Base-by-base conservation (phyloP, 2,888 invertebrate species). In the Microdon myrmicae region DNA sequence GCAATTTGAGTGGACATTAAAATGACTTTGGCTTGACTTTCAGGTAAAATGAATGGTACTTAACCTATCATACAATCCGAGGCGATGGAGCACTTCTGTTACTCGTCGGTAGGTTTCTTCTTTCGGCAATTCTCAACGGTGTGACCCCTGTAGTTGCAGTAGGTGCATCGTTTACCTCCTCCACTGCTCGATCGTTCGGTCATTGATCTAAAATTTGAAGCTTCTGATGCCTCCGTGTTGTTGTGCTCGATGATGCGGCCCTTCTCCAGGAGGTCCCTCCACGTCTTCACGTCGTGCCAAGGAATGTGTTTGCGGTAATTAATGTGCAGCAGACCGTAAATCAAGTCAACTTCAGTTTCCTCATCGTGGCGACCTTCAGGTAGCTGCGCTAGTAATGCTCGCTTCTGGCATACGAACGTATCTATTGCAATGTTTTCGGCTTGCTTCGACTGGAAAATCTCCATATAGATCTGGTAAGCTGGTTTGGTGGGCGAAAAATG, bases 401-500 rank as follows among this genome's bases (percentile, higher is more conserved):
- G 71, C 49, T 78, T 74, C 38, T 72, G 71, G 2, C 75, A 74
- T 19, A 77, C 72, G 32, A 77, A 77, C 4, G 72, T 72, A 48
- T 78, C 77, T 32, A 77, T 77, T 43, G 69, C 68, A 0, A 67
- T 67, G n/a, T 3, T 2, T 13, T 73, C 72, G 0, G 54, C 69
- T 35, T 77, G 77, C 31, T 73, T 74, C 12, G 69, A 61, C 32
- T 74, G 72, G 48, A 75, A 75, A 51, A 77, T 72, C 69, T 78
- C 78, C 72, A 75, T 71, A 61, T 78, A 77, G 19, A 77, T 71
- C 68, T 78, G 78, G 38, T 77, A 78, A 8, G 73, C 64, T 12
- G 77, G 77, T 45, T 76, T 78, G 0, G 72, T 69, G 34, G 77
- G 77, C 23, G 77, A 75, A 44, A 77, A 77, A 56, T 78, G 76